phyloP scores from a whole-genome alignment of 2,113 vertebrate genomes.

The Corythornis cristatus region DNA sequence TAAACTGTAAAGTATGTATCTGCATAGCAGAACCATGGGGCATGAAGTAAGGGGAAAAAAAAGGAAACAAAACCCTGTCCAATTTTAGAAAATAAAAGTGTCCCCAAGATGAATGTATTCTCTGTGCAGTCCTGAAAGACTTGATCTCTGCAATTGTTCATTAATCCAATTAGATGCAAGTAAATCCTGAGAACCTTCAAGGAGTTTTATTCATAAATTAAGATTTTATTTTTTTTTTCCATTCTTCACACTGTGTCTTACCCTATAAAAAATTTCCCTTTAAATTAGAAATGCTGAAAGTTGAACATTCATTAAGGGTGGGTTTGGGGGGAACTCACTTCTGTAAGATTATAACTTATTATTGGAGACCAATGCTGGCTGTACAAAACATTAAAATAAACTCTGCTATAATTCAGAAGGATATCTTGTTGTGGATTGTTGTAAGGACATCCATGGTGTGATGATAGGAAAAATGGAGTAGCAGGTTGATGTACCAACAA shows the following conservation, averaged over 20 bases:
- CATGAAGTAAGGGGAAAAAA: not conserved
- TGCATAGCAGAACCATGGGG: not conserved
- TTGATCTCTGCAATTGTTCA: not conserved
- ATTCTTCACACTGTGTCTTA: constrained; percentile 1
- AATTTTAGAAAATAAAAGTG: not conserved
- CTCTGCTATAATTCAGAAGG: constrained; percentile 46
- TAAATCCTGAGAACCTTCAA: constrained; percentile 30
- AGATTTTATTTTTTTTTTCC: constrained; percentile 3
- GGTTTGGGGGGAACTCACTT: constrained; percentile 50
- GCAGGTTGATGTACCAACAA: not conserved
- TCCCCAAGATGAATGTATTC: not conserved
- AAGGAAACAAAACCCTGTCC: not conserved
- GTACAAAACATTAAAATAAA: constrained; percentile 71
- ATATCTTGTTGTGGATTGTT: not conserved
- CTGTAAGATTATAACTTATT: constrained; percentile 67
- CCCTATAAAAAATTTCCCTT: constrained; percentile 7
- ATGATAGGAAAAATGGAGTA: not conserved
- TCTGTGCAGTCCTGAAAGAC: not conserved
- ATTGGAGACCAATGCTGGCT: constrained; percentile 68
- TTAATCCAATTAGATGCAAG: constrained; percentile 27
- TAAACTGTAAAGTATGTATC: not conserved
- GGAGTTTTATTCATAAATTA: constrained; percentile 33
- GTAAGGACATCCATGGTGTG: not conserved
- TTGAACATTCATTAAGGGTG: constrained; percentile 63
- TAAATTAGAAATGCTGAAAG: constrained; percentile 27